A percentile compares a stretch with the other conserved stretches of the same genome.
Evolutionary conservation across 2,888 invertebrate genomes (phyloP).

Genomic region (Idaea biselata): DNA sequence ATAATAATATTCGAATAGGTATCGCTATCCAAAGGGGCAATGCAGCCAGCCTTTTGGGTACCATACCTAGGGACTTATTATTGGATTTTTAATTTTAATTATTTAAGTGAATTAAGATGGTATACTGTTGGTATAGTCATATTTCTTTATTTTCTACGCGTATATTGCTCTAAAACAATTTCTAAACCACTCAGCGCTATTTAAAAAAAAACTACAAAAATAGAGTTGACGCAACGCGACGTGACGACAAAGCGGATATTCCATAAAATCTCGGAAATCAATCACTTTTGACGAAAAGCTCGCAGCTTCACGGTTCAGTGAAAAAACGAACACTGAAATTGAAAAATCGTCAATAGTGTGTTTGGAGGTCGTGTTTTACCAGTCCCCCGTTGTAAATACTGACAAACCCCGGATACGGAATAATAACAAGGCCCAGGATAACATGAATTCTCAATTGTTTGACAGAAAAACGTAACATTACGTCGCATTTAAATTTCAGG

Average conservation of each 20-base stretch:
- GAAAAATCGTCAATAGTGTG: background rate
- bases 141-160: no score
- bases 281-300: slow-evolving; percentile 8
- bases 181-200: no score
- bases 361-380: background rate
- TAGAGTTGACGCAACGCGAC: background rate
- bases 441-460: background rate
- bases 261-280: slow-evolving; percentile 9
- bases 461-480: background rate
- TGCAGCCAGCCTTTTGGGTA: no score
- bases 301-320: background rate
- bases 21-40: no score
- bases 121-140: no score
- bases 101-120: no score
- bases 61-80: no score
- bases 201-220: background rate
- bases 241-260: background rate
- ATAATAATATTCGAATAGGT: no score
- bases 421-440: background rate
- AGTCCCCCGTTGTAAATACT: background rate
- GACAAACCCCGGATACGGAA: no score
- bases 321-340: slow-evolving; percentile 1
- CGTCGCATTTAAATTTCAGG: no score
- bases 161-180: no score
- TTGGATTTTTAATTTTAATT: no score